Evolutionary conservation across 2,888 invertebrate genomes (phyloP), one percentile per base, ranked within the genome.

Genomic region (Leptopilina drosophilae): DNA sequence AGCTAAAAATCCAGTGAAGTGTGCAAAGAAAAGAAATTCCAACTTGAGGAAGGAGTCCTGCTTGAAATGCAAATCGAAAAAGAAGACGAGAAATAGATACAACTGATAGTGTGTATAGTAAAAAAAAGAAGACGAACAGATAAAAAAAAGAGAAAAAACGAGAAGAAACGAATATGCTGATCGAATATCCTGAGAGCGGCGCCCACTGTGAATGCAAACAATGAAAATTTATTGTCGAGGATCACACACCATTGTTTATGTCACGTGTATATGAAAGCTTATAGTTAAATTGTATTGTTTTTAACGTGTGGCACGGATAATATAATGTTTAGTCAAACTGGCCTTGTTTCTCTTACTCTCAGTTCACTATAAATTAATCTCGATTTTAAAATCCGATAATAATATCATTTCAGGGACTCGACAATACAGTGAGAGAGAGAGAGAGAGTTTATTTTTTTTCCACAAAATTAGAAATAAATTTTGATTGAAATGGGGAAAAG

Each of bases 211-310:
- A 56, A 73, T 56, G 56, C 73, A 73, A 73, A 73, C 73, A 73
- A 73, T 73, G 73, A 73, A 56, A 73, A 56, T 73, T 73, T 73
- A 73, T 73, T 73, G 53, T n/a, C n/a, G n/a, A n/a, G 33, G 73
- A 73, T 73, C 56, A 56, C 49, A 49, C n/a, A 73, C 33, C 26
- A 56, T 53, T 56, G n/a, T 56, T 20, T 20, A 73, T 73, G 12
- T 14, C 53, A 69, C 3, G 12, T 49, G 8, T 42, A 42, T 42
- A 42, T 73, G 53, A n/a, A 73, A 73, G n/a, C 53, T 53, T 73
- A 73, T 69, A 20, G 26, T 53, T 46, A 49, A 69, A 69, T 69
- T 53, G 56, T 40, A 73, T 73, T 73, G 56, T 73, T 73, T 73
- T 56, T 56, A 56, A 40, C 12, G 56, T 53, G 9, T 49, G 8